Percentiles rank a stretch among this genome's conserved stretches.
Evolutionary conservation across 2,113 vertebrate species (phyloP).

Genomic region (Tychaedon coryphoeus): DNA sequence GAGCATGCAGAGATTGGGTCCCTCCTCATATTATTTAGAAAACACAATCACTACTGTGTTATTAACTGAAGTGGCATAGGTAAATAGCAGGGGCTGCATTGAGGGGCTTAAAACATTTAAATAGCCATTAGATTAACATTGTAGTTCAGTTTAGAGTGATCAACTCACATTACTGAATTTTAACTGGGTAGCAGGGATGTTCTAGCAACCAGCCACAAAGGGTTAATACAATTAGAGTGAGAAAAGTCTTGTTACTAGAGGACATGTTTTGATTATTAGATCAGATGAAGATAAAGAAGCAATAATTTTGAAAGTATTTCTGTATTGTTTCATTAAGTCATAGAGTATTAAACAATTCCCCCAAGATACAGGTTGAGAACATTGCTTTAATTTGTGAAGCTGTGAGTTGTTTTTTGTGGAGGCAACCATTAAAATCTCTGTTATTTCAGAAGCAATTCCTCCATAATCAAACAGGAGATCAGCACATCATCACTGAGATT

Average conservation of each 20-base stretch:
- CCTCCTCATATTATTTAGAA: neutral
- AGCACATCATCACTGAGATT: neutral
- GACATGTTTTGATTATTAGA: slow-evolving; percentile 77
- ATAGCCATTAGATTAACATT: neutral
- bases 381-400: slow-evolving; percentile 70
- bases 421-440: slow-evolving; percentile 51
- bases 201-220: slow-evolving; percentile 35
- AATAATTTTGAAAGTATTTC: slow-evolving; percentile 69
- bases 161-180: neutral
- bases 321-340: slow-evolving; percentile 76
- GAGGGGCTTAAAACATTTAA: neutral
- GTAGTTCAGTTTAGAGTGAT: neutral
- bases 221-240: slow-evolving; percentile 70
- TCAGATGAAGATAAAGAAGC: slow-evolving; percentile 73
- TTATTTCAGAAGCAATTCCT: slow-evolving; percentile 52
- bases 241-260: slow-evolving; percentile 69
- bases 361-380: slow-evolving; percentile 69
- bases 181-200: neutral
- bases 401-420: slow-evolving; percentile 37
- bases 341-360: slow-evolving; percentile 73
- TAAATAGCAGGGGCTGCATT: neutral
- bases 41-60: neutral
- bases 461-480: slow-evolving; percentile 42
- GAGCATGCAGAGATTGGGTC: neutral
- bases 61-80: neutral